These are phyloP conservation scores for Gallinago paraguaiae DNA, from an alignment of 2,113 vertebrate genomes.

Conservation along the genomic window DNA sequence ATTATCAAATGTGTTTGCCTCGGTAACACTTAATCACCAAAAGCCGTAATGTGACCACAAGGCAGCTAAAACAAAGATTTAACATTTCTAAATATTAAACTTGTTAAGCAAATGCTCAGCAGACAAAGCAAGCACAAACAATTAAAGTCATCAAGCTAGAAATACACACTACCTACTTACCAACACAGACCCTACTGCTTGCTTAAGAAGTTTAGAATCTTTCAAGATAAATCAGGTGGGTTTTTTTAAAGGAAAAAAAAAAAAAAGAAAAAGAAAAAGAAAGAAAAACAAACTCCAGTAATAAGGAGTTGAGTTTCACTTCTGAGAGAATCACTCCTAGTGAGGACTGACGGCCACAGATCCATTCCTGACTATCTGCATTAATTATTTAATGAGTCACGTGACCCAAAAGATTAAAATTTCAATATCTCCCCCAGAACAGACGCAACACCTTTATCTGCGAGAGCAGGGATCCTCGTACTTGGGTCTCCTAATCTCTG, in stretches of 20 bases:
- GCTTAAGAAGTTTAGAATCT: slow-evolving; percentile 74
- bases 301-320: slow-evolving; percentile 81
- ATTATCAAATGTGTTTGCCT: slow-evolving; percentile 76
- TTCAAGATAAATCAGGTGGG: slow-evolving; percentile 66
- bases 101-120: slow-evolving; percentile 57
- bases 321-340: slow-evolving; percentile 86
- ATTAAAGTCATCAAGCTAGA: slow-evolving; percentile 69
- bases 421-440: slow-evolving; percentile 80
- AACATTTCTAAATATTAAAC: slow-evolving; percentile 72
- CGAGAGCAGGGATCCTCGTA: slow-evolving; percentile 15
- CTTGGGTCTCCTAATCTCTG: slow-evolving; percentile 32
- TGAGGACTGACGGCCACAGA: slow-evolving; percentile 85
- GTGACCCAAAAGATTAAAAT: slow-evolving; percentile 89
- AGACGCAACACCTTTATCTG: slow-evolving; percentile 78
- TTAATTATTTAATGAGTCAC: slow-evolving; percentile 98
- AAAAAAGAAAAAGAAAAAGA: background rate
- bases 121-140: slow-evolving; percentile 71
- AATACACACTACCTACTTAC: slow-evolving; percentile 64
- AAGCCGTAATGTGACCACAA: slow-evolving; percentile 72
- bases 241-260: background rate
- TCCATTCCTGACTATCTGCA: slow-evolving; percentile 90
- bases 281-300: slow-evolving; percentile 69
- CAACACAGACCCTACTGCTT: slow-evolving; percentile 65
- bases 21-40: slow-evolving; percentile 73
- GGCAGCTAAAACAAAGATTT: slow-evolving; percentile 67